Percentiles rank a stretch among this genome's conserved stretches.
Evolutionary conservation across 2,797 vertebrate species (phyloP).

Genomic region (Trichosurus vulpecula): DNA sequence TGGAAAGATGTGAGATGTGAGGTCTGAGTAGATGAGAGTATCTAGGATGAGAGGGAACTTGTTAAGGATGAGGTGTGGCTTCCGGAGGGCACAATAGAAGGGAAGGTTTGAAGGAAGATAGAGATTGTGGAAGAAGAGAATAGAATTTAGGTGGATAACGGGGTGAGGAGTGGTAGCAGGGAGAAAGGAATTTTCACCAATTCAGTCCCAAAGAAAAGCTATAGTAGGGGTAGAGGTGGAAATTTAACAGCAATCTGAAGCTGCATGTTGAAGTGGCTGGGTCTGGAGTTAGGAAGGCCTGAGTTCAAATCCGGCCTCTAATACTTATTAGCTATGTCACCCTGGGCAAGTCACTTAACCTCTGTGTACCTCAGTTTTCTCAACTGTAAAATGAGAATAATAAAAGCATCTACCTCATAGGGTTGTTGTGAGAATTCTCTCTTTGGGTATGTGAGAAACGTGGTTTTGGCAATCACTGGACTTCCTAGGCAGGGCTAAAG

Average conservation of each 20-base stretch:
- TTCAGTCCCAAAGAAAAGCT: background rate
- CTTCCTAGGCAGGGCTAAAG: no score
- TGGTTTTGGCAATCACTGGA: no score
- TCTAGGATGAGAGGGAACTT: background rate
- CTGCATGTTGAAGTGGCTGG: background rate
- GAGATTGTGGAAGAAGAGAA: background rate
- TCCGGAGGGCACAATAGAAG: background rate
- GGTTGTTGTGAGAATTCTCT: background rate
- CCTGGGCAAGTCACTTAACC: background rate
- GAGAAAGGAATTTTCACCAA: background rate
- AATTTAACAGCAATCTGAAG: background rate
- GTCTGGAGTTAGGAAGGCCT: background rate
- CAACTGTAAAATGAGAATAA: background rate
- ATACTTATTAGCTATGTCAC: background rate
- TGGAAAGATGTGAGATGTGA: background rate
- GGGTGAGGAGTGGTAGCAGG: background rate
- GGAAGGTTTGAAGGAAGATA: background rate
- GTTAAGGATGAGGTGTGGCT: background rate
- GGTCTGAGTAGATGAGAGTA: background rate
- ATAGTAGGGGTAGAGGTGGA: background rate
- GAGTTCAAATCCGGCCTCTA: background rate
- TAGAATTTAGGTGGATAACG: background rate
- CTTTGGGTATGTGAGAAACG: no score
- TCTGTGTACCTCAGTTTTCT: background rate
- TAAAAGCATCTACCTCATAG: background rate